Evolutionary conservation across 2,888 invertebrate species (phyloP).

Genomic region (Cantharis nigra): DNA sequence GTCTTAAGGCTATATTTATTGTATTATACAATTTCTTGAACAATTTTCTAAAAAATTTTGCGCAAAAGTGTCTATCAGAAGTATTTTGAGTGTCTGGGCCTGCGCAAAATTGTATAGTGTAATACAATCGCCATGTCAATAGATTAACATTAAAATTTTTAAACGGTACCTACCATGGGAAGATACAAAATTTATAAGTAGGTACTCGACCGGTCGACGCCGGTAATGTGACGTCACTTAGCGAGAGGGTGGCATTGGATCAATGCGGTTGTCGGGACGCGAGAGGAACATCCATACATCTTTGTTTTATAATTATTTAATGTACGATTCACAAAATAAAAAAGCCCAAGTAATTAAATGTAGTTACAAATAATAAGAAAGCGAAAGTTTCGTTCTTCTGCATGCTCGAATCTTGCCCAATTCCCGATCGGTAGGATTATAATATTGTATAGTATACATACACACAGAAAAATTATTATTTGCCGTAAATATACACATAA

Average conservation of each 20-base stretch:
- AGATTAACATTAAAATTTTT: too few species aligned
- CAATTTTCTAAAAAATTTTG: too few species aligned
- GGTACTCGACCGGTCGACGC: constrained; percentile 32
- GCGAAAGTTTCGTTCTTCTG: not conserved
- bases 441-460: too few species aligned
- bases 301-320: constrained; percentile 25
- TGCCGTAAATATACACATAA: too few species aligned
- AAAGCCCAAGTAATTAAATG: constrained; percentile 3
- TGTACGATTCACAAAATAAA: constrained; percentile 22
- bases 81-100: too few species aligned
- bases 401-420: not conserved
- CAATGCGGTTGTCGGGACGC: constrained; percentile 31
- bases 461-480: too few species aligned
- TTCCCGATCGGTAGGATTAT: too few species aligned
- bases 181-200: not conserved
- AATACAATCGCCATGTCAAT: too few species aligned
- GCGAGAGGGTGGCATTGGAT: constrained; percentile 31
- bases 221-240: constrained; percentile 32
- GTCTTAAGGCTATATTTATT: too few species aligned
- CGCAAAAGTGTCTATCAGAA: too few species aligned
- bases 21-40: too few species aligned
- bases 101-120: too few species aligned
- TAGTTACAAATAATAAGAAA: not conserved
- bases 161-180: not conserved
- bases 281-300: constrained; percentile 23